A percentile compares a stretch with the other conserved stretches of the same genome.
phyloP scores from a whole-genome alignment of 2,113 vertebrate genomes.

The Etheostoma cragini region DNA sequence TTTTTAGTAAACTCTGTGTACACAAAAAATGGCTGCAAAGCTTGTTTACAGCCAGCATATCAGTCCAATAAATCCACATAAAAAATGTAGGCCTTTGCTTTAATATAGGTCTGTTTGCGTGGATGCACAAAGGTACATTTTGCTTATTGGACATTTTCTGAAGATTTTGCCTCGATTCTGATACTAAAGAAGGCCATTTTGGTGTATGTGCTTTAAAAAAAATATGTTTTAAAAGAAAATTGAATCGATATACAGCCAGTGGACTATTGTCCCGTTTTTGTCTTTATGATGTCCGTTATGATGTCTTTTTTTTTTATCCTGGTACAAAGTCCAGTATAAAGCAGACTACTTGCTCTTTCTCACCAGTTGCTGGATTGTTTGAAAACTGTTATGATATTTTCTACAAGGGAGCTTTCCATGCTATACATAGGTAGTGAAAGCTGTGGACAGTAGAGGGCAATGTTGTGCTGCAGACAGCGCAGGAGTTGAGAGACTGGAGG shows the following conservation, averaged over 20 bases:
- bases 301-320: neutral
- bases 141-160: neutral
- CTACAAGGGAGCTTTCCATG: neutral
- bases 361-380: conserved; percentile 4
- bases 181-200: neutral
- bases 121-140: neutral
- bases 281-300: neutral
- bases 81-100: neutral
- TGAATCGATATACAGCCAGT: neutral
- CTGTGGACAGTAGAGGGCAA: conserved; percentile 73
- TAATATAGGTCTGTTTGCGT: neutral
- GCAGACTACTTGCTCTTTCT: neutral
- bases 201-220: neutral
- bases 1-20: no score
- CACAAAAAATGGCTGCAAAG: neutral
- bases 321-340: neutral
- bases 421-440: neutral
- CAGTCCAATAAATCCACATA: neutral
- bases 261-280: neutral
- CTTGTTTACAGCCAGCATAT: neutral
- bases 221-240: no score
- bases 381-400: neutral
- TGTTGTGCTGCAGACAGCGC: conserved; percentile 62
- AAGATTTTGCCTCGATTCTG: neutral
- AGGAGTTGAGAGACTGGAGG: conserved; percentile 6